Base-by-base conservation (phyloP, 2,888 invertebrate species). In the Dioctria rufipes region DNA sequence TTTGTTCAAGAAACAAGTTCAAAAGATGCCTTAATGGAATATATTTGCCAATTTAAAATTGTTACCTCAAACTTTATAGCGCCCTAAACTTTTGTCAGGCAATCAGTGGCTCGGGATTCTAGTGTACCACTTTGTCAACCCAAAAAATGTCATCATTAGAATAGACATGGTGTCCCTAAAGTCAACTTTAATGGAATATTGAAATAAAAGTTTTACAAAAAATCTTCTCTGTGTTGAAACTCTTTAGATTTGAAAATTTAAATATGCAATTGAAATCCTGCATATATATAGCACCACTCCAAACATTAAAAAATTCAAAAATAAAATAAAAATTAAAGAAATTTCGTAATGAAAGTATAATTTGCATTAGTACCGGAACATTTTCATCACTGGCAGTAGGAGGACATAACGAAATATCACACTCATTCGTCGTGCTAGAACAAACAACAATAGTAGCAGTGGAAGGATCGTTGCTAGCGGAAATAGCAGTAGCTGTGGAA, bases 351-450 rank as follows among this genome's bases (percentile, higher is more conserved):
- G 51, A 71, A 80, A 60, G 40, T 40, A 78, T 61, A 66, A 65
- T 37, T 69, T 58, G 46, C 54, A 90, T 91, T 91, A 91, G 90
- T 91, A 92, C 92, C 92, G 91, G 91, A 88, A 90, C 90, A 83
- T 83, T 83, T 83, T 85, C 84, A 82, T 80, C 84, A 84, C 81
- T 84, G 83, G 81, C 83, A 81, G 25, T 25, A 25, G 25, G 25
- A 25, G 83, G 84, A 79, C 85, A 84, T 83, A 85, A 81, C 82
- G 84, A 83, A 84, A 84, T 84, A 84, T 83, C 82, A 84, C 83
- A 83, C 83, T 83, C 84, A 80, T 89, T 89, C 49, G 89, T 89
- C 79, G 85, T 66, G 90, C 90, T 85, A 90, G 88, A 81, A 90
- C 90, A 60, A 90, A 86, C 83, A 88, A 86, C 83, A 88, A 81